Conservation (phyloP, 2,113 vertebrate species). For the Myrmophylax atrothorax region DNA sequence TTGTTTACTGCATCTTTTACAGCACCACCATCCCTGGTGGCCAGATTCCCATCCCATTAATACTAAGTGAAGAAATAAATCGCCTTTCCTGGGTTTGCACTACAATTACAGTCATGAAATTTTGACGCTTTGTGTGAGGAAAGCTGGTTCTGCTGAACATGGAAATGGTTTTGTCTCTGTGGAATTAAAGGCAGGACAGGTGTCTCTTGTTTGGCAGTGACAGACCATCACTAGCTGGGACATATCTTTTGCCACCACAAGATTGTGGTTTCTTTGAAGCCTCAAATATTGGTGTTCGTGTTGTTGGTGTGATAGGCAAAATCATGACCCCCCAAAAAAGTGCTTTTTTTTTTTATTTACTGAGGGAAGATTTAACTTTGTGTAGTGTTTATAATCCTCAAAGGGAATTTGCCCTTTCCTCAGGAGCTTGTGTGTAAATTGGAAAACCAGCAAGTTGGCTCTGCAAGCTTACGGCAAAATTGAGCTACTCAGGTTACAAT, state of each 20-base stretch:
- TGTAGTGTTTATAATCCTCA: neutral
- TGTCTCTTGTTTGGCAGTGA: neutral
- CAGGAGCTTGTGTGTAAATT: neutral
- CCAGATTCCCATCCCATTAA: neutral
- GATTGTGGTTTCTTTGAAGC: neutral
- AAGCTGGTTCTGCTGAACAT: neutral
- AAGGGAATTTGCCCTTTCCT: neutral
- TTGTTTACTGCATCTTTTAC: constrained; percentile 56
- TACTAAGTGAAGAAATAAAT: constrained; percentile 21
- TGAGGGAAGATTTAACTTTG: neutral
- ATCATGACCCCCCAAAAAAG: neutral
- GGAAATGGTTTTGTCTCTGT: neutral
- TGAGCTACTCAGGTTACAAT: neutral
- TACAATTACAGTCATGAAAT: neutral
- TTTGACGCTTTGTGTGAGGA: neutral
- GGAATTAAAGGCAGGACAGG: neutral
- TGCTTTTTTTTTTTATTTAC: neutral
- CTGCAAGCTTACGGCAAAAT: neutral
- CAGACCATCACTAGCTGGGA: neutral
- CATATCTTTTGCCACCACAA: rapidly evolving
- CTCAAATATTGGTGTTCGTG: neutral
- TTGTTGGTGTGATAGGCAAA: neutral
- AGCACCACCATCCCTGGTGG: neutral
- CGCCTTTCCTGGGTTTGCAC: neutral
- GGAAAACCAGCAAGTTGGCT: neutral